Evolutionary conservation across 2,113 vertebrate species (phyloP).

Genomic region (Perognathus longimembris): DNA sequence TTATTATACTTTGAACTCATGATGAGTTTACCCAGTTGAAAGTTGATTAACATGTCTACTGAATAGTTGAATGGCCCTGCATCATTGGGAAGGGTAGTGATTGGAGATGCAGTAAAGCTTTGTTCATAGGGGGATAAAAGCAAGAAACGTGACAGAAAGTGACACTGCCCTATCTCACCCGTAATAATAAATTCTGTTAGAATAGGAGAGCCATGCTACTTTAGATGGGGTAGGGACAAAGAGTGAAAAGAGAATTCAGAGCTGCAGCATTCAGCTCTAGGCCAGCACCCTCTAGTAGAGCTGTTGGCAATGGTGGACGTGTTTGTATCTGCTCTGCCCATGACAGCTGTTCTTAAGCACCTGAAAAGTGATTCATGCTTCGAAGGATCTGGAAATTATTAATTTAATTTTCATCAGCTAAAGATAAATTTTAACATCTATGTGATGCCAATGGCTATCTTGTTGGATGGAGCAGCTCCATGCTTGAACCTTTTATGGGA

Average conservation of each 20-base stretch:
- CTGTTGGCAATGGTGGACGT: neutral
- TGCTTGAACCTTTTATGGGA: neutral
- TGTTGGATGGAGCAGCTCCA: too few species aligned
- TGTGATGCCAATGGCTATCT: neutral
- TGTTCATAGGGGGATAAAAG: neutral
- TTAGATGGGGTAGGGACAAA: neutral
- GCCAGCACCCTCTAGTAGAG: neutral
- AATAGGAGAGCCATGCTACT: neutral
- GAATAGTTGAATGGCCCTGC: neutral
- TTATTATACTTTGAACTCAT: neutral
- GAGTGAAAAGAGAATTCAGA: neutral
- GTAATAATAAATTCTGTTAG: neutral
- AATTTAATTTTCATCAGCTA: constrained; percentile 31
- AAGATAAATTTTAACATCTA: neutral
- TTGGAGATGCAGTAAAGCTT: neutral
- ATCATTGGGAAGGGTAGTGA: neutral
- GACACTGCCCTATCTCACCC: neutral
- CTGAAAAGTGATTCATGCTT: neutral
- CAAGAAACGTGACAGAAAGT: neutral
- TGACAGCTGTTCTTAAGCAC: neutral
- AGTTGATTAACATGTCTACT: neutral
- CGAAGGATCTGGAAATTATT: neutral
- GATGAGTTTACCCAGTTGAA: neutral
- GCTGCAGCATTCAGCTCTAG: neutral
- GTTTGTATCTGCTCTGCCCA: neutral